Base-by-base conservation (phyloP, 2,797 vertebrate species). In the Rhabdophis nuchalis region DNA sequence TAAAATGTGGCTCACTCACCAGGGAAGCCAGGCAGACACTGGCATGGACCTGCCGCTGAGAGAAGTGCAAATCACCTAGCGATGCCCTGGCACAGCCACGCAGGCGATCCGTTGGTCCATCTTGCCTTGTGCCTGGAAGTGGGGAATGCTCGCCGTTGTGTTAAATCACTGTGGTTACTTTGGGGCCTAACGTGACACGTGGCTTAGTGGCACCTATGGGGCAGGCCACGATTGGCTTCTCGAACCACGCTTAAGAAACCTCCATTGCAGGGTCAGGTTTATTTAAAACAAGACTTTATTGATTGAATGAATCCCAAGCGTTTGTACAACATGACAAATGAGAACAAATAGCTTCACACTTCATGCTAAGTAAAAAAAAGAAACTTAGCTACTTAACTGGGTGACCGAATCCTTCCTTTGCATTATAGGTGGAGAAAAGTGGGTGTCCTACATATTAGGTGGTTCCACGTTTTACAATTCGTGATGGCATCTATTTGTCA, bases 351-450 rank as follows among this genome's bases (percentile, higher is more conserved):
- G 72, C 9, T 82, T 82, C 23, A 12, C 10, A 1, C 20, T 23
- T 25, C 2, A 4, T 0, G 72, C 20, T 5, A 11, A 82, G 72
- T 46, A 5, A 25, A 57, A 57, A 18, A 11, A 11, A 11, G 5
- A n/a, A 72, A 32, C 6, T n/a, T 16, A 68, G 64, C 64, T 32
- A 72, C 64, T 77, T 23, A 82, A 82, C 20, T 82, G 7, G 2
- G 16, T 18, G 32, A 20, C 16, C 0, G 16, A 36, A 36, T 72
- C 32, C 32, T 3, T 36, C 4, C 41, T 36, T 41, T 82, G 72
- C 9, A 2, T 46, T 46, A 5, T 4, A 46, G 72, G 36, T 0
- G 10, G 4, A 2, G 5, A 11, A 2, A 25, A 9, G 7, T 1
- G 16, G 64, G 5, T 0, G 9, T 46, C 20, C 72, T 82, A 25